Percentiles rank a stretch among this genome's conserved stretches.
Conservation (phyloP, 2,888 invertebrate species). For the Eubasilissa splendida region DNA sequence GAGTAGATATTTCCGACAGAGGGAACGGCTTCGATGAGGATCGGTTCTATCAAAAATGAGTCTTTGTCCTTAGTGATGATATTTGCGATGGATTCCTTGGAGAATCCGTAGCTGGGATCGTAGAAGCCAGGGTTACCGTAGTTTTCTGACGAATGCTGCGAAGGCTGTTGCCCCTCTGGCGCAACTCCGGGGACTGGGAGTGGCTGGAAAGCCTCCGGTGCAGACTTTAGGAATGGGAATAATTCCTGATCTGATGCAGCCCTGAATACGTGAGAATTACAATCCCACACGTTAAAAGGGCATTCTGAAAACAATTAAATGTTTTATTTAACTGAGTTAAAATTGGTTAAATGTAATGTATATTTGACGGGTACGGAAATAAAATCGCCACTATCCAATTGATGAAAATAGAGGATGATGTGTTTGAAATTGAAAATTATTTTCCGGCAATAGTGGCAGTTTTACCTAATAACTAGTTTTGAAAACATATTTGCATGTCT, state of each 20-base stretch:
- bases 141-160: neutral
- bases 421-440: too few relatives aligned
- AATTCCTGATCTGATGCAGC: slow-evolving; percentile 1
- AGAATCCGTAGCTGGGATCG: slow-evolving; percentile 39
- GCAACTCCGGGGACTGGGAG: neutral
- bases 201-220: neutral
- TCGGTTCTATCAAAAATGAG: slow-evolving; percentile 7
- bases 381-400: too few relatives aligned
- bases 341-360: too few relatives aligned
- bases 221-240: slow-evolving; percentile 3
- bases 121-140: slow-evolving; percentile 30
- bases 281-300: neutral
- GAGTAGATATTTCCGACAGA: slow-evolving; percentile 13
- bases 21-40: slow-evolving; percentile 12
- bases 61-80: slow-evolving; percentile 12
- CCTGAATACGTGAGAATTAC: neutral
- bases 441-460: too few relatives aligned
- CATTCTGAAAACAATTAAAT: slow-evolving; percentile 12
- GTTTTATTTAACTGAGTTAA: too few relatives aligned
- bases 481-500: too few relatives aligned
- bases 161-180: neutral
- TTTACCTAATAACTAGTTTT: too few relatives aligned
- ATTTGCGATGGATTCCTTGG: slow-evolving; percentile 35
- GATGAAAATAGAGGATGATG: too few relatives aligned
- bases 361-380: too few relatives aligned